These are phyloP conservation scores for Sebastes itinus DNA, from an alignment of 2,797 vertebrate species.

Conservation along the genomic window DNA sequence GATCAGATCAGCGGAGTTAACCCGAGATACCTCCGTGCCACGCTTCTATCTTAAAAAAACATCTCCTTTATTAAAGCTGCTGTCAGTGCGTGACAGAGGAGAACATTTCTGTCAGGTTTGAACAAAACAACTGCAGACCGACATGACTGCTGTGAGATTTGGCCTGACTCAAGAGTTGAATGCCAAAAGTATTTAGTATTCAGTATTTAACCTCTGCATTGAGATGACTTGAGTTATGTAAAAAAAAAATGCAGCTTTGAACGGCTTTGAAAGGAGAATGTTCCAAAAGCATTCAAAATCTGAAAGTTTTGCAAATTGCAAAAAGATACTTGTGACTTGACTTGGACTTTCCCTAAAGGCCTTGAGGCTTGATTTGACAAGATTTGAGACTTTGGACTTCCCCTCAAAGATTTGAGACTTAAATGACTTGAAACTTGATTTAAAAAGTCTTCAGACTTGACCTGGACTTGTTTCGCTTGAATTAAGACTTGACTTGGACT, in stretches of 20 bases:
- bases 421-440: neutral
- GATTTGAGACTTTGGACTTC: neutral
- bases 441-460: neutral
- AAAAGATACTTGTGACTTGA: neutral
- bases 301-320: neutral
- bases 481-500: neutral
- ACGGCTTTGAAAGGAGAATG: neutral
- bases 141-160: neutral
- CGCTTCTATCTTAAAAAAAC: neutral
- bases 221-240: neutral
- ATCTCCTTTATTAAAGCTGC: neutral
- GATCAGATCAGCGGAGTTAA: slow-evolving; percentile 22
- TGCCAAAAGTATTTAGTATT: neutral
- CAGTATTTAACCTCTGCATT: neutral
- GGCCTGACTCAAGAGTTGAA: neutral
- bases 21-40: neutral
- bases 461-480: neutral
- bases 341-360: neutral
- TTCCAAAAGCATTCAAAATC: neutral
- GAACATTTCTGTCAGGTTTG: neutral
- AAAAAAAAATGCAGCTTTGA: neutral
- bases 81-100: neutral
- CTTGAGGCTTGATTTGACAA: neutral
- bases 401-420: neutral
- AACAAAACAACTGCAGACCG: neutral